Base-by-base conservation (phyloP, 2,888 invertebrate species). In the Ligdia adustata region DNA sequence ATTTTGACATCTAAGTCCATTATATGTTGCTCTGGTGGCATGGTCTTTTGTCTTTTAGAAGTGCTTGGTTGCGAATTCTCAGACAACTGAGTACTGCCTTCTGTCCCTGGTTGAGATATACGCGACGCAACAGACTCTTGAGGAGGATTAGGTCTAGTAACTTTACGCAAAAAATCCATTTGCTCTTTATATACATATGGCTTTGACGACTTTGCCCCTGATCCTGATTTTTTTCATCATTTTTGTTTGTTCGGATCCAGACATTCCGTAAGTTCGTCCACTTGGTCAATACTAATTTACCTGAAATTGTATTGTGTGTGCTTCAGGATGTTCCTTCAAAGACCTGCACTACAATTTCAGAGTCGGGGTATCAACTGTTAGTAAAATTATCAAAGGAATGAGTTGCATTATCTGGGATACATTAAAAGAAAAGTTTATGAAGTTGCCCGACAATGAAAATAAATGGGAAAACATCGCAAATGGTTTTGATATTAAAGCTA, bases 251-350 rank as follows among this genome's bases (percentile, higher is more conserved):
- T 42, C 42, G 41, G 15, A 28, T 45, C 41, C 42, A 51, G 38
- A 34, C 38, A 43, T 39, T 32, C 42, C 54, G 26, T 41, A 43
- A 20, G 33, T 54, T 47, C 28, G 43, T 33, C 47, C 53, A 53
- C 42, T 45, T 53, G 28, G 45, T 49, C 28, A 32, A 45, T 45
- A 53, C 42, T 49, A 42, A 18, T 49, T 49, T 53, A 45, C 51
- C 46, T 52, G 46, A 16, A 53, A 53, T 39, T 46, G n/a, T n/a
- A n/a, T n/a, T n/a, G n/a, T n/a, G n/a, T n/a, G n/a, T n/a, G n/a
- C n/a, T n/a, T n/a, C n/a, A n/a, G n/a, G n/a, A n/a, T n/a, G n/a
- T n/a, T n/a, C n/a, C n/a, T n/a, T n/a, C n/a, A n/a, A n/a, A n/a
- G n/a, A n/a, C n/a, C n/a, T n/a, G n/a, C n/a, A n/a, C n/a, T n/a